Evolutionary conservation across 2,113 vertebrate genomes (phyloP), one percentile per base, ranked within the genome.

Genomic region (Passer domesticus): DNA sequence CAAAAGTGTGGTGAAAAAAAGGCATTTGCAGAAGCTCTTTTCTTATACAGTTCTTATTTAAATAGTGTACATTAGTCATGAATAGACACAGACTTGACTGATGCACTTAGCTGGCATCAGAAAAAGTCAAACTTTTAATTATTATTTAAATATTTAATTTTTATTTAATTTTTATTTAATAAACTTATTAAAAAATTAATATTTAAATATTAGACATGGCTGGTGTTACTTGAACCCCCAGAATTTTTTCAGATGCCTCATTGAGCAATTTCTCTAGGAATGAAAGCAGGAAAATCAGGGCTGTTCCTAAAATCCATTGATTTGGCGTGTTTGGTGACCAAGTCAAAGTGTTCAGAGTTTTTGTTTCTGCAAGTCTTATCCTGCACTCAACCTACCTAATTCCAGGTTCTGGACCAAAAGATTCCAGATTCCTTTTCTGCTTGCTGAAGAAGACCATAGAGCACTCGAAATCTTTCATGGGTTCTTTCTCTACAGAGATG

Each of bases 301-400:
- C 10, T 80, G 31, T 43, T 79, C 37, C 33, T 39, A 84, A 76
- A 83, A 25, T 24, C 1, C 24, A 68, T 1, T 41, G 44, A 53
- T 31, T 47, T 0, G 0, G 15, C 31, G 17, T 50, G 17, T 59
- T 80, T 2, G 2, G 15, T 44, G 69, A 81, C 56, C 1, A 6
- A 30, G 4, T 7, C 14, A 39, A 79, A 19, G 7, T 31, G 55
- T 80, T 24, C 33, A 63, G 9, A 49, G 44, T 46, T 50, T 50
- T 24, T 9, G n/a, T 53, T 74, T 69, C 55, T 25, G 31, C 12
- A 80, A 33, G 27, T 44, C 8, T 69, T n/a, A 56, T 13, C 30
- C 28, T 53, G 5, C 9, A 55, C 13, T 52, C 15, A 55, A 7
- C 9, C 28, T 15, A 7, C 20, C 25, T 18, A 76, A 60, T 14